phyloP scores from a whole-genome alignment of 1,140 invertebrate genomes.

The Scaptomyza montana region DNA sequence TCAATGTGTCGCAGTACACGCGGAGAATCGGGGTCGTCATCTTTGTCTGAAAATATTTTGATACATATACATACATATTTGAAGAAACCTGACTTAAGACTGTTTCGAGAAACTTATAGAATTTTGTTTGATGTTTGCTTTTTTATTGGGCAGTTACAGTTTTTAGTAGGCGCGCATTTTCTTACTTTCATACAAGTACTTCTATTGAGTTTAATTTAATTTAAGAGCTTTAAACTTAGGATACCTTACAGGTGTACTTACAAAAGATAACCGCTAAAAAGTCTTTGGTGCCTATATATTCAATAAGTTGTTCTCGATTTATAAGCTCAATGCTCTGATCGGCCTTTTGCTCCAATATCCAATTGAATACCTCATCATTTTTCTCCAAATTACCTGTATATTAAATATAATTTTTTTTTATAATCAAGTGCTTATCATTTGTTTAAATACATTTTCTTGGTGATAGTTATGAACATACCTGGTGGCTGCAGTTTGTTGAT shows the following conservation, averaged over 20 bases:
- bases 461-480: conserved; percentile 67
- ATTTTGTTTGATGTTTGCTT: conserved; percentile 23
- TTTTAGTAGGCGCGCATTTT: conserved; percentile 74
- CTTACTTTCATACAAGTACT: conserved; percentile 24
- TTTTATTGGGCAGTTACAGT: conserved; percentile 79
- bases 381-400: conserved; percentile 92
- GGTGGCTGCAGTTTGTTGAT: conserved; percentile 79
- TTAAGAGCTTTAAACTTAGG: conserved; percentile 36
- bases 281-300: conserved; percentile 95
- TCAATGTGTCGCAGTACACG: conserved; percentile 93
- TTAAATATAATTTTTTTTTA: conserved; percentile 15
- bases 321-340: conserved; percentile 97
- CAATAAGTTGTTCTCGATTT: conserved; percentile 91
- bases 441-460: background rate
- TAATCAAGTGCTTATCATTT: conserved; percentile 8
- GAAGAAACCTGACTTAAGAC: background rate
- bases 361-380: conserved; percentile 93
- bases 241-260: conserved; percentile 86
- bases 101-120: background rate
- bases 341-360: conserved; percentile 96
- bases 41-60: conserved; percentile 87
- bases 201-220: conserved; percentile 6
- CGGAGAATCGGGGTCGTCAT: conserved; percentile 91
- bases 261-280: conserved; percentile 97
- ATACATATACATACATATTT: background rate